Base-by-base conservation (phyloP, 2,113 vertebrate genomes). In the Salvelinus sp. region DNA sequence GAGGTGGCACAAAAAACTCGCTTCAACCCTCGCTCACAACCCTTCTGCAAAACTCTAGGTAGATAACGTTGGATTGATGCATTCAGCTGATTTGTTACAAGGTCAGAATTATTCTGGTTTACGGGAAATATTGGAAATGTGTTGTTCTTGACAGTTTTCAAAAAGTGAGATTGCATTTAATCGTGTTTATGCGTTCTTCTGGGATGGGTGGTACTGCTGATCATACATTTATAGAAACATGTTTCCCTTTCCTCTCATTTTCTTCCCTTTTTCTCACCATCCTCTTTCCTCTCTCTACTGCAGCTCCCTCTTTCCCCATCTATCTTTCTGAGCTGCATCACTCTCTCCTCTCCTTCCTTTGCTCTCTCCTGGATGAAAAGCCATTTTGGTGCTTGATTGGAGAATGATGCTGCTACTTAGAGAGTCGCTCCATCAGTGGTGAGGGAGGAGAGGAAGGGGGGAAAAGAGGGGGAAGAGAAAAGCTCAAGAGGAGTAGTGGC, bases 321-420 rank as follows among this genome's bases (percentile, higher is more conserved):
- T 44, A 9, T 10, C 38, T 44, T 44, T 10, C 64, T 70, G 38
- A n/a, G 23, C 38, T 68, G 69, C 81, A 33, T 47, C 71, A 47
- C 65, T 70, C 54, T 5, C 38, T 33, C 33, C n/a, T 38, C 63
- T 69, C 7, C 18, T 10, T 22, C 50, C 22, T 77, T 73, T 73
- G 30, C 79, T 78, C 79, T 70, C 75, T 80, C 38, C 38, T 44
- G 85, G 82, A 94, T 93, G 87, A 94, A 92, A 91, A 91, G 87
- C 88, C 88, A 90, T 91, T 92, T 89, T 76, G 84, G 88, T 88
- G 88, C 87, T 91, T 91, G 91, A 95, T 85, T 87, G 88, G 92
- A 93, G 95, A 94, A 93, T 92, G 85, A 94, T 95, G 92, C 85
- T 88, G 90, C 93, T 93, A 86, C 85, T 96, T 91, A 95, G 94